Base-by-base conservation (phyloP, 92 coral and sea anemone species). In the Chrysogorgia sp. region DNA sequence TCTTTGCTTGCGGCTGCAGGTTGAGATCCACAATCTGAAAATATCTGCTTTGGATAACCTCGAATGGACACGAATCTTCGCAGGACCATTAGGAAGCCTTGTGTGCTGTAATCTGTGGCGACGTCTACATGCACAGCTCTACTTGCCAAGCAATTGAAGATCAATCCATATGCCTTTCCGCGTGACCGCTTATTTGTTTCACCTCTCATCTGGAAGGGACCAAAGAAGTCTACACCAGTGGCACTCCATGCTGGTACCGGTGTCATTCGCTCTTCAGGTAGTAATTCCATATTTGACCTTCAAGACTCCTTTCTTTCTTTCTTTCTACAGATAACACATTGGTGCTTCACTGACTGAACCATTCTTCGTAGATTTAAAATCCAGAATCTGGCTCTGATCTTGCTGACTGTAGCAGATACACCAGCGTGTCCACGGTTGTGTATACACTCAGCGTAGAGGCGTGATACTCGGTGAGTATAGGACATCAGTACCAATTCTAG, bases 141-240 rank as follows among this genome's bases (percentile, higher is more conserved):
- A 15, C 86, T 75, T 40, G 61, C 90, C 9, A 82, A 25, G 34
- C 90, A 86, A 48, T 82, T 86, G 31, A 82, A 86, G 37, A 86
- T 67, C 47, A 86, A 78, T 9, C 87, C 84, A 45, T 75, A 86
- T 12, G 84, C 83, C 40, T 86, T 86, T 4, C 87, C 84, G 40
- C 20, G n/a, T 10, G 58, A 55, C 67, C 88, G 55, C 41, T 84
- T 83, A 63, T 86, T 81, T 52, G 77, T 83, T 67, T 84, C 84
- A 48, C 67, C 87, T 40, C 84, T 12, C 9, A 77, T 82, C 43
- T 59, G 68, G 40, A 82, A 86, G 0, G 86, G 88, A 7, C 86
- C 91, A 61, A 88, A 88, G 22, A 88, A 63, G 60, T 88, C 88
- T 29, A 88, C 32, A n/a, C 83, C 87, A 1, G 84, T 82, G 41